Evolutionary conservation across 2,888 invertebrate genomes (phyloP), one percentile per base, ranked within the genome.

Genomic region (Mechanitis messenoides): DNA sequence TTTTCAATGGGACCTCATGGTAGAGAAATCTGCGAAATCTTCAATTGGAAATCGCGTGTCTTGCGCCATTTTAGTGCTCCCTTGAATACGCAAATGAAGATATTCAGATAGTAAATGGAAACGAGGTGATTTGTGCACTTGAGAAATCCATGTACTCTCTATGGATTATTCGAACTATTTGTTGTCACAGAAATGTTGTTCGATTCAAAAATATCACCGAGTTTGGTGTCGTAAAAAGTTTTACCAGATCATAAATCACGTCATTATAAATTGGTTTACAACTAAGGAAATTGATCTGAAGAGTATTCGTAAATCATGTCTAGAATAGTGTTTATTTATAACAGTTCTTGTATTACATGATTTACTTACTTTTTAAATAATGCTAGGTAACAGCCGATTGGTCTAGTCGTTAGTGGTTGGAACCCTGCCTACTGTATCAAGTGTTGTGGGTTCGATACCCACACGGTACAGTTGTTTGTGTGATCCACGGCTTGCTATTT

Each of bases 221-320:
- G 20, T 53, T 53, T 46, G 68, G 68, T 69, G 74, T 76, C 76
- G 76, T 80, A 77, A 82, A 81, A 85, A 83, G 74, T 84, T 84
- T 82, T 81, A 81, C 79, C 73, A 69, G 78, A 71, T 70, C 82
- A 86, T 87, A 88, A 86, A 87, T 88, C 86, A 84, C 70, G 71
- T 80, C 79, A 84, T 84, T 84, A 82, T 84, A 87, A 85, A 86
- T 87, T 81, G 83, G 73, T 80, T 87, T 81, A 83, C 79, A 82
- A 75, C 80, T 76, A 31, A 28, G 77, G 76, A 80, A 83, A 79
- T 77, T 81, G 79, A 84, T 85, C 75, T 73, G 75, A 75, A 78
- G 74, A 79, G 78, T 67, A 69, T 71, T 74, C 73, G 77, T 87
- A 87, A 88, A 86, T 87, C 86, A 85, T 79, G 78, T 74, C 67